phyloP scores from a whole-genome alignment of 2,888 invertebrate species.

The Diploptera punctata region DNA sequence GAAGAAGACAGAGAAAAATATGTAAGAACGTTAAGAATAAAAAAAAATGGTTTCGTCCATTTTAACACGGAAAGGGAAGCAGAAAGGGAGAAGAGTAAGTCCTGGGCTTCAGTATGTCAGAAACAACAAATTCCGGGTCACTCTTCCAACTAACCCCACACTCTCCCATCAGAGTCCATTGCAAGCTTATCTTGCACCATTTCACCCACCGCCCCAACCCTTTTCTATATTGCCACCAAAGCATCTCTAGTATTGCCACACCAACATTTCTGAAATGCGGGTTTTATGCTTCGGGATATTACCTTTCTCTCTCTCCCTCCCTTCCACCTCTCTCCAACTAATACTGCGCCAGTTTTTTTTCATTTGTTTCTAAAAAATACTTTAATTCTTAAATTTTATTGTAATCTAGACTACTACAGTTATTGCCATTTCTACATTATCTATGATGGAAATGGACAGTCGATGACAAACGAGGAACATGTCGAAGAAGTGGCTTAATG shows the following conservation, averaged over 20 bases:
- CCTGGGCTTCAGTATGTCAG: not conserved
- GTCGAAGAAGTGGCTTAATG: too few relatives aligned
- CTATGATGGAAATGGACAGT: too few relatives aligned
- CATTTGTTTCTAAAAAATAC: too few relatives aligned
- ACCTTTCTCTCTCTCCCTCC: too few relatives aligned
- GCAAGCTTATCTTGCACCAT: not conserved
- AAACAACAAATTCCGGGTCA: conserved; percentile 14
- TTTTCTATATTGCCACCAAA: not conserved
- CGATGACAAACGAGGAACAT: too few relatives aligned
- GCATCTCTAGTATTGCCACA: not conserved
- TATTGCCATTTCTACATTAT: too few relatives aligned
- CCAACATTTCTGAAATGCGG: not conserved
- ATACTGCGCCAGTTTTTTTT: too few relatives aligned
- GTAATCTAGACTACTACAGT: too few relatives aligned
- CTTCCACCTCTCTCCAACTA: too few relatives aligned
- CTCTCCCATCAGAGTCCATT: not conserved
- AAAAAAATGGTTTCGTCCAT: too few relatives aligned
- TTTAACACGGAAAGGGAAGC: not conserved
- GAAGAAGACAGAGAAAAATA: not conserved
- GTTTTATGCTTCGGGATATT: not conserved
- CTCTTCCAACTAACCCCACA: not conserved
- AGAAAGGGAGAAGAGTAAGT: not conserved
- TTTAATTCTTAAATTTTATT: too few relatives aligned
- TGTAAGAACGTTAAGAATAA: too few relatives aligned
- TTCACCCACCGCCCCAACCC: not conserved